Percentiles rank a stretch among this genome's conserved stretches.
phyloP scores from a whole-genome alignment of 2,797 vertebrate species.

The Rhodeus uyekii region DNA sequence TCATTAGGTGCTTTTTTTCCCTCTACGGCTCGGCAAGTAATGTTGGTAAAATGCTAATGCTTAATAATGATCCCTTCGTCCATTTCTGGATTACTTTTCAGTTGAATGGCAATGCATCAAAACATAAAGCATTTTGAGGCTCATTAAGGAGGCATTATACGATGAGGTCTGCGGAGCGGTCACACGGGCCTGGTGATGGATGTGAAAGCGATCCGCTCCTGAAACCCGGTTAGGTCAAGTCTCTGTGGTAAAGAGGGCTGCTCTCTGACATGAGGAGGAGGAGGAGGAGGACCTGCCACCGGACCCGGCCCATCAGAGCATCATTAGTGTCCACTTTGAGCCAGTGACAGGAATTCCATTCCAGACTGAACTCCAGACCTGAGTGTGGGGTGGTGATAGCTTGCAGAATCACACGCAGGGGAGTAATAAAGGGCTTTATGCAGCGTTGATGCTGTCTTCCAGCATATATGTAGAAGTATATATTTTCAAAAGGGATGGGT shows the following conservation, averaged over 20 bases:
- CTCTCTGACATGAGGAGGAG: conserved; percentile 49
- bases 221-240: conserved; percentile 75
- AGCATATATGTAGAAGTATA: conserved; percentile 11
- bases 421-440: conserved; percentile 33
- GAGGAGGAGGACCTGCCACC: conserved; percentile 43
- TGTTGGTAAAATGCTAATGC: conserved; percentile 69
- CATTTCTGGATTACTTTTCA: conserved; percentile 84
- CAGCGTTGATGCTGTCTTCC: conserved; percentile 23
- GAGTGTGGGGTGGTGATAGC: conserved; percentile 38
- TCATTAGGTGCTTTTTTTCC: conserved; percentile 72
- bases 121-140: conserved; percentile 81
- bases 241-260: conserved; percentile 65
- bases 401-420: conserved; percentile 51
- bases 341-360: conserved; percentile 54
- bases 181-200: conserved; percentile 78
- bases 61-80: conserved; percentile 70
- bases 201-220: conserved; percentile 81
- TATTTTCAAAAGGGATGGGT: conserved; percentile 8
- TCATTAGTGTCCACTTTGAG: conserved; percentile 55
- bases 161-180: conserved; percentile 73
- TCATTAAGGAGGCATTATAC: conserved; percentile 83
- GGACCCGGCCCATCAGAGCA: conserved; percentile 42
- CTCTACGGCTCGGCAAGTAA: conserved; percentile 50
- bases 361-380: conserved; percentile 40
- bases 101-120: conserved; percentile 82